Base-by-base conservation (phyloP, 2,888 invertebrate genomes). In the Reticulitermes lucifugus region DNA sequence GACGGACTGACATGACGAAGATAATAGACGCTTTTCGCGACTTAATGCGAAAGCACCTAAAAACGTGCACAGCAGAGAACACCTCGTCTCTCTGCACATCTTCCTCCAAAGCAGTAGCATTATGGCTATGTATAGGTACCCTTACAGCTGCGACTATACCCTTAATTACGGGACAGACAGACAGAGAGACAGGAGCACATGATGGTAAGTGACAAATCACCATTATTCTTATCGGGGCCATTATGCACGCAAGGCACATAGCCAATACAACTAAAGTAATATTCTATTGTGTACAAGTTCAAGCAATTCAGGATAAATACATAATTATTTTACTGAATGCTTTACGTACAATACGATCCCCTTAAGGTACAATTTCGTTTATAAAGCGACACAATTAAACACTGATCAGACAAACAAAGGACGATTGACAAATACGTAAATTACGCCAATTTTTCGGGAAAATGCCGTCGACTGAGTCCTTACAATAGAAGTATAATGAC, bases 231-330 rank as follows among this genome's bases (percentile, higher is more conserved):
- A 77, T 22, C 77, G 18, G 55, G 14, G 14, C 55, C 18, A 55
- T 55, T 55, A 55, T 18, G 14, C 55, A 29, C 70, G 73, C 29
- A 73, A 41, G 79, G 6, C 70, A 70, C 81, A 65, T 81, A 70
- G 65, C 12, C 81, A 43, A 35, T 46, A 22, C 25, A 60, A 9
- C 35, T 29, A 22, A 22, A 35, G 43, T 70, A 70, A 81, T 70
- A 81, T 25, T 65, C 81, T 70, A 14, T 70, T 81, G 81, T 81
- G 25, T 43, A 4, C 46, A 46, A 46, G 46, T 46, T 25, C 65
- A 70, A 80, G 35, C 70, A 65, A 70, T 81, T 81, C 35, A 65
- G 65, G 41, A 25, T 81, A 70, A 81, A 81, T 35, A 46, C 60
- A n/a, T 80, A 35, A 46, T 41, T 80, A 80, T 35, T 60, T 80